A percentile compares a stretch with the other conserved stretches of the same genome.
Evolutionary conservation across 2,113 vertebrate genomes (phyloP).

Genomic region (Rhinichthys klamathensis): DNA sequence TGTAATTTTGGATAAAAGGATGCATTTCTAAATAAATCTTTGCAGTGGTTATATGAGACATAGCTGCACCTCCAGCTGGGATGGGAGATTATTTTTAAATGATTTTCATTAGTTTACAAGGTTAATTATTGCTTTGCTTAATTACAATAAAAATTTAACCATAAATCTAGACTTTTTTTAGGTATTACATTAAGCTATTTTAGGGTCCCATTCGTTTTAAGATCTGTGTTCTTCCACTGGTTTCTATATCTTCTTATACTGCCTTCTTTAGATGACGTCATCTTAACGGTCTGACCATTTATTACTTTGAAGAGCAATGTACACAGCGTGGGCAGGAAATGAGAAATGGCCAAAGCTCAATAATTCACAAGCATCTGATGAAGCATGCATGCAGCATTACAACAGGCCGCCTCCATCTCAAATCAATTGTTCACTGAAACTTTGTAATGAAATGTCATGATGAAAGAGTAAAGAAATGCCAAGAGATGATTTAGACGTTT

Average conservation of each 20-base stretch:
- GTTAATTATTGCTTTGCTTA: background rate
- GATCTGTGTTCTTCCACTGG: background rate
- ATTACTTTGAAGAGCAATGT: background rate
- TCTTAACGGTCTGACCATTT: background rate
- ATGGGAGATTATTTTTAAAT: background rate
- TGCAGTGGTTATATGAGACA: background rate
- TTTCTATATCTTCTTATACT: background rate
- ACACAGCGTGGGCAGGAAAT: background rate
- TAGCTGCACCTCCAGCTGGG: background rate
- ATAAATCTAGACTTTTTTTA: background rate
- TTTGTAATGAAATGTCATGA: conserved; percentile 5
- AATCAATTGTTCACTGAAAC: conserved; percentile 3
- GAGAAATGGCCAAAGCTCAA: background rate
- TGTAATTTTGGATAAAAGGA: background rate
- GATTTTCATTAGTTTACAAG: background rate
- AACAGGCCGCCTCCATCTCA: background rate
- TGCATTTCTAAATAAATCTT: background rate
- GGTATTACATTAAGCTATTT: background rate
- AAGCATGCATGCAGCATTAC: background rate
- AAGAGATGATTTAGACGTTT: background rate
- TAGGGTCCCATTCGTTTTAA: background rate
- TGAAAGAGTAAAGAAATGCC: background rate
- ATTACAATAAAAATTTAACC: background rate
- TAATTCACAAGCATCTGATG: background rate
- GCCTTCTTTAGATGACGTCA: background rate